Base-by-base conservation (phyloP, 2,888 invertebrate genomes). In the Thecocarcelia acutangulata region DNA sequence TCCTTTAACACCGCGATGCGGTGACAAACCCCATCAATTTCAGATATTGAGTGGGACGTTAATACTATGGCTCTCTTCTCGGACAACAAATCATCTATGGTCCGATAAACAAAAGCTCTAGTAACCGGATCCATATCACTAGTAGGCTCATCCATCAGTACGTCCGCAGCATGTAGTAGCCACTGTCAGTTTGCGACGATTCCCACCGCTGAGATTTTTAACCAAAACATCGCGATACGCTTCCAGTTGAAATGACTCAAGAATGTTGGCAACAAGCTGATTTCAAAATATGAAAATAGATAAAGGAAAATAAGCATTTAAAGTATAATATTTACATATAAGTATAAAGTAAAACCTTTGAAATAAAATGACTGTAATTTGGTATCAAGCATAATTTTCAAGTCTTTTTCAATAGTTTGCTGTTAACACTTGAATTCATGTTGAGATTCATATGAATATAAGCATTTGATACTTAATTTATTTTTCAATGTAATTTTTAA, bases 91-190 rank as follows among this genome's bases (percentile, higher is more conserved):
- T 89, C 87, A 48, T 87, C 87, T 28, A 91, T 90, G 37, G 91
- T 88, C 19, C 87, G 87, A 78, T 91, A 91, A 9, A 91, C 90
- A 70, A 91, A 86, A 2, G 88, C 86, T 17, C 91, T 86, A 1
- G 91, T 91, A 2, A 91, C 90, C 6, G 95, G 94, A 91, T 95
- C 95, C 77, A 95, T 94, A 6, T 94, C 95, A 72, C 93, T 93
- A 0, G 94, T 94, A 0, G 95, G 96, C 87, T 96, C 96, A 87
- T 96, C 96, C 88, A 96, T 91, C 61, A 96, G 95, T 95, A 86
- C 93, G 93, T 44, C 95, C 96, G 73, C 96, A 94, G 24, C 96
- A 92, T 74, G 96, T 93, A 78, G 96, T 93, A 0, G 96, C 96
- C 40, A 96, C 94, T 42, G 94, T 94, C 33, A 96, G 89, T 87